Evolutionary conservation across 2,888 invertebrate genomes (phyloP).

Genomic region (Spodoptera picta): DNA sequence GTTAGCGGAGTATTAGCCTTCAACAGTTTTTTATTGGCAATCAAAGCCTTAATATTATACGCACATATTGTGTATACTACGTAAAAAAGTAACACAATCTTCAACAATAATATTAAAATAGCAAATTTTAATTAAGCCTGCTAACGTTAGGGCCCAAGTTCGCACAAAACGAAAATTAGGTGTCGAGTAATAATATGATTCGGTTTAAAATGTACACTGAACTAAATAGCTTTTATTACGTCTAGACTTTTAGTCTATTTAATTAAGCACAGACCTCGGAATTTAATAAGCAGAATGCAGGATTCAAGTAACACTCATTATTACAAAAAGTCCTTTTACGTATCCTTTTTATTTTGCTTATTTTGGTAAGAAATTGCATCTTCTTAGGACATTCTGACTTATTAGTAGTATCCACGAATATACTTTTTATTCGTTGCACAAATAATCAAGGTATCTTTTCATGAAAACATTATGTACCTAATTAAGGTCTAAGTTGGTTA

Average conservation of each 20-base stretch:
- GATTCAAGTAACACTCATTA: constrained; percentile 5
- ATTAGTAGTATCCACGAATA: too few species aligned
- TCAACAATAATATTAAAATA: too few species aligned
- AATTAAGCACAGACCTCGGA: constrained; percentile 29
- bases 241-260: constrained; percentile 46
- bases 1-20: too few species aligned
- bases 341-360: constrained; percentile 27
- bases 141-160: neutral
- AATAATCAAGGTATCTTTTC: too few species aligned
- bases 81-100: too few species aligned
- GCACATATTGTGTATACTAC: neutral
- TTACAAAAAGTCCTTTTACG: constrained; percentile 26
- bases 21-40: too few species aligned
- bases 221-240: constrained; percentile 35
- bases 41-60: too few species aligned
- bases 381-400: constrained; percentile 3
- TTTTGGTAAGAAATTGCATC: constrained; percentile 5
- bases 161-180: neutral
- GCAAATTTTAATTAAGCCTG: neutral
- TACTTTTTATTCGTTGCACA: too few species aligned
- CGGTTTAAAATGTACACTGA: constrained; percentile 8
- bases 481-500: too few species aligned
- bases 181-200: neutral
- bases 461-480: too few species aligned
- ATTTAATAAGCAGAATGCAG: constrained; percentile 46